phyloP scores from a whole-genome alignment of 2,888 invertebrate species.

The Eupithecia subfuscata region DNA sequence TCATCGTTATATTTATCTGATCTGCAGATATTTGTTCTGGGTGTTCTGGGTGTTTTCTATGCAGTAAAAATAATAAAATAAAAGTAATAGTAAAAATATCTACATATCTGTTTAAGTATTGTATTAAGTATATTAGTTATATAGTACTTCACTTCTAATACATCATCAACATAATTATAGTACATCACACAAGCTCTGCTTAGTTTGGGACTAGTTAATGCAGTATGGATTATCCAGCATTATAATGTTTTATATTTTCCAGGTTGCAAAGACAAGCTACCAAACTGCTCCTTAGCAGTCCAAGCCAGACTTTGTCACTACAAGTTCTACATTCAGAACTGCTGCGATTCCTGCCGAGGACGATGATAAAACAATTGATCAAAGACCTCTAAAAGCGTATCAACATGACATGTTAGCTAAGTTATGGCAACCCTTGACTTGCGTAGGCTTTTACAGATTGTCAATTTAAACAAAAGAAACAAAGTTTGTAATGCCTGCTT shows the following conservation, averaged over 20 bases:
- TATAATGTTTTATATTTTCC: slow-evolving; percentile 35
- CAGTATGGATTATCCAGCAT: not conserved
- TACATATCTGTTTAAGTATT: not conserved
- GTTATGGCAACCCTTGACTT: not conserved
- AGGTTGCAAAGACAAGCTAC: slow-evolving; percentile 88
- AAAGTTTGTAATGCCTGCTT: not conserved
- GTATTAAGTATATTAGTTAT: not conserved
- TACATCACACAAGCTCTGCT: not conserved
- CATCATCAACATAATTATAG: too few species aligned
- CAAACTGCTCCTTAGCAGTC: slow-evolving; percentile 91
- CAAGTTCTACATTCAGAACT: slow-evolving; percentile 92
- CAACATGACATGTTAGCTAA: not conserved
- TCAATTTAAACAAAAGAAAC: not conserved
- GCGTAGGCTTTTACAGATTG: not conserved
- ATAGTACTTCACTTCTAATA: too few species aligned
- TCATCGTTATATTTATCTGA: not conserved
- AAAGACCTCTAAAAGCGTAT: not conserved
- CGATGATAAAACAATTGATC: slow-evolving; percentile 43
- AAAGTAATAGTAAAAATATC: too few species aligned
- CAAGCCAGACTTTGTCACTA: slow-evolving; percentile 94
- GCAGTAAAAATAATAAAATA: too few species aligned
- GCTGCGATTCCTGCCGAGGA: slow-evolving; percentile 89
- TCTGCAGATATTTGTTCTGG: not conserved
- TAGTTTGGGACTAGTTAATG: too few species aligned
- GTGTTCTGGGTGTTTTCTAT: not conserved